These are phyloP conservation scores for Bryconaethiops microstoma DNA, from an alignment of 2,797 vertebrate species.

Conservation along the genomic window DNA sequence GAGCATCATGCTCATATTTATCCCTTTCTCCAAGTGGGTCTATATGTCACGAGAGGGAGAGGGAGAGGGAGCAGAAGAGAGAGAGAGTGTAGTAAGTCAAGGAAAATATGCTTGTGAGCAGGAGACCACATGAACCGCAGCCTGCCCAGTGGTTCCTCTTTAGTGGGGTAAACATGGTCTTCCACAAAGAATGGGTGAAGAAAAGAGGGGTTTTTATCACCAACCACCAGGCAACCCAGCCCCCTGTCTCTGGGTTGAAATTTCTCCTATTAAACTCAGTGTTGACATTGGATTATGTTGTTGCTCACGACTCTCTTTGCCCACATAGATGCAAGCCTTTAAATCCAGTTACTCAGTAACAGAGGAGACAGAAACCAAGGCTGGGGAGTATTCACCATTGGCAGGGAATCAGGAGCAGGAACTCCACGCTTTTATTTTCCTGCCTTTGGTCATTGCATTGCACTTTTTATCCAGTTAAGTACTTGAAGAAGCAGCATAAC, in stretches of 20 bases:
- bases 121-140: conserved; percentile 37
- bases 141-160: conserved; percentile 36
- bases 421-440: conserved; percentile 11
- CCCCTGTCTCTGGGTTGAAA: neutral
- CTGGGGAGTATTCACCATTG: conserved; percentile 27
- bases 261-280: conserved; percentile 17
- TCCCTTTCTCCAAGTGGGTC: conserved; percentile 2
- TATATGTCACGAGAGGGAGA: neutral
- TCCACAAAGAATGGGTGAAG: conserved; percentile 16
- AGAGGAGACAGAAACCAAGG: conserved; percentile 25
- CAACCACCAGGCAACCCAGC: conserved; percentile 24
- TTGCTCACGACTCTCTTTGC: conserved; percentile 18
- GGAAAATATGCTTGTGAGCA: conserved; percentile 15
- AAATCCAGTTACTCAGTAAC: conserved; percentile 43
- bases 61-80: neutral
- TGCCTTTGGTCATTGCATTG: conserved; percentile 21
- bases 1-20: conserved; percentile 13
- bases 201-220: conserved; percentile 40
- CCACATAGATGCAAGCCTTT: conserved; percentile 23
- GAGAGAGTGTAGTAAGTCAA: neutral
- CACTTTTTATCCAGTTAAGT: neutral
- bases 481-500: neutral
- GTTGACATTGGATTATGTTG: conserved; percentile 35
- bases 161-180: conserved; percentile 28
- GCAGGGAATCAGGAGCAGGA: neutral